A percentile compares a stretch with the other conserved stretches of the same genome.
Evolutionary conservation across 2,888 invertebrate genomes (phyloP).

Genomic region (Drosophila algonquin): DNA sequence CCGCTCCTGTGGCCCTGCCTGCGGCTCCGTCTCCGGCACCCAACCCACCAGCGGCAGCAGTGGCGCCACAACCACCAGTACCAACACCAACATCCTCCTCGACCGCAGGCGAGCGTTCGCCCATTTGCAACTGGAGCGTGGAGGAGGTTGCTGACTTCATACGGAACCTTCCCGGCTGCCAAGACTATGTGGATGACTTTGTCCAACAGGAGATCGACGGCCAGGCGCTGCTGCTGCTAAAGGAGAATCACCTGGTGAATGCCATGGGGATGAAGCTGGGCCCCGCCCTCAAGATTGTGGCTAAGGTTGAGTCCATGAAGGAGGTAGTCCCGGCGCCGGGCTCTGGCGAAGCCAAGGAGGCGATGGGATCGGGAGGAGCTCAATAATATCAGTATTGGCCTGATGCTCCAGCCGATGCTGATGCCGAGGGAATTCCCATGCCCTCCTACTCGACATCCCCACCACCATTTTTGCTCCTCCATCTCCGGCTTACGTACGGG

Average conservation of each 20-base stretch:
- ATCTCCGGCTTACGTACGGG: conserved; percentile 10
- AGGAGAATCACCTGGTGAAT: conserved; percentile 96
- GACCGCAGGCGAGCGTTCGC: conserved; percentile 63
- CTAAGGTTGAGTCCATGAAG: conserved; percentile 92
- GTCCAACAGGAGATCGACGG: conserved; percentile 98
- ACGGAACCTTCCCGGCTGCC: conserved; percentile 93
- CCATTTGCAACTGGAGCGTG: conserved; percentile 86
- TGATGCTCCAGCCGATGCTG: conserved; percentile 16
- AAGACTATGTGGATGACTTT: conserved; percentile 97
- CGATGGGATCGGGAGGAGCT: conserved; percentile 19
- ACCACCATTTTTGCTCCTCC: conserved; percentile 50
- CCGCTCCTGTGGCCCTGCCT: conserved; percentile 2
- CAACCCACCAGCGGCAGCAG: conserved; percentile 7
- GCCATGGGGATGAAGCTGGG: conserved; percentile 98
- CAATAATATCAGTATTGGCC: conserved; percentile 54
- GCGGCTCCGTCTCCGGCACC: conserved; percentile 18
- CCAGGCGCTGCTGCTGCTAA: conserved; percentile 94
- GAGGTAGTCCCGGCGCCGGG: conserved; percentile 68
- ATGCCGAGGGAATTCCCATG: neutral
- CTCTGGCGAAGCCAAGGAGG: conserved; percentile 52
- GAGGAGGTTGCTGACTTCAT: conserved; percentile 95
- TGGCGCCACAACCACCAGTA: conserved; percentile 12
- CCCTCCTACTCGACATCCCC: conserved; percentile 57
- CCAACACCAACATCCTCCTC: conserved; percentile 18
- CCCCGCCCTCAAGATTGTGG: conserved; percentile 97